Base-by-base conservation (phyloP, 1,140 invertebrate genomes). In the Atta cephalotes region DNA sequence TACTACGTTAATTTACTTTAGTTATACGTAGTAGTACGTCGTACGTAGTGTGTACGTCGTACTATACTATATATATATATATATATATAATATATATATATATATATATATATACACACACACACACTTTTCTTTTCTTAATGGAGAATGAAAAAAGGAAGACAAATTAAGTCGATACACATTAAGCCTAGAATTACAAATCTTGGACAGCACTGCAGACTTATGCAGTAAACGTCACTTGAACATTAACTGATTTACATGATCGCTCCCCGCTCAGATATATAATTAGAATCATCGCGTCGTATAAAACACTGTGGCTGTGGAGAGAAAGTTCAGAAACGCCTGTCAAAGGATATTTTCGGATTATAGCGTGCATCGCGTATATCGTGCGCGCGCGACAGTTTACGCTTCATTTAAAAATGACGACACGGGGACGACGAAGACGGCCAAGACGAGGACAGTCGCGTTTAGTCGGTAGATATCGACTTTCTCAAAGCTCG, bases 291-390 rank as follows among this genome's bases (percentile, higher is more conserved):
- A 35, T 14, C 18, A 21, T 84, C 63, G 70, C 80, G n/a, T 74
- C 56, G 70, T 51, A 76, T 63, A 84, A 84, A 84, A 84, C 70
- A 71, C 31, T 7, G 12, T 12, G 70, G 68, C 56, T 21, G 66
- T 31, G 25, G 56, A 51, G 80, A 51, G 68, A 84, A 84, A 84
- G 70, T 76, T 84, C 70, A 84, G 70, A 76, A 84, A 56, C 60
- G 70, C 70, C 80, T 84, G 80, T 82, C 81, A 74, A 76, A 53
- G 80, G 80, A 84, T 82, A 74, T 85, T 74, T 72, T 84, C 39
- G 68, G 66, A 81, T 80, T 79, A 85, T 25, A 51, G 60, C 63
- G 76, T 45, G 45, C 74, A 66, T 53, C 45, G 35, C 45, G 56
- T 60, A 21, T 28, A 78, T 12, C 60, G 53, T 9, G 25, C 66